A percentile compares a stretch with the other conserved stretches of the same genome.
Evolutionary conservation across 2,113 vertebrate species (phyloP).

Genomic region (Muntiacus muntjak): DNA sequence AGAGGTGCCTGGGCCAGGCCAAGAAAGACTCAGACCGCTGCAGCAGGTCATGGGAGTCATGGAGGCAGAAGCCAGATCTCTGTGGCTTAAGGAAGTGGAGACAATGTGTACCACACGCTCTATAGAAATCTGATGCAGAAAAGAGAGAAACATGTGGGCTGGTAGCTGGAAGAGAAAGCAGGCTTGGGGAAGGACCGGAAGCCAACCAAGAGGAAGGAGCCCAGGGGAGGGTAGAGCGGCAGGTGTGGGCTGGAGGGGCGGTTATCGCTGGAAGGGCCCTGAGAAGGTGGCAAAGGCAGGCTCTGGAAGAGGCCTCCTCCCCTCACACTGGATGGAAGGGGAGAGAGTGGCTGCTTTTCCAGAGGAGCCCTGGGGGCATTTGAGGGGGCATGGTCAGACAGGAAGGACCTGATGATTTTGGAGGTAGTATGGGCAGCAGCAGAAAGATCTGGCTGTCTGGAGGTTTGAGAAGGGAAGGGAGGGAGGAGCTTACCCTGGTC

Average conservation of each 20-base stretch:
- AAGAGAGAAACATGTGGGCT: not conserved
- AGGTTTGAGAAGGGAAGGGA: not conserved
- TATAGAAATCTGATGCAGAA: not conserved
- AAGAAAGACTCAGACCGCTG: not conserved
- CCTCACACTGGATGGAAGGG: not conserved
- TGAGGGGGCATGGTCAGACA: not conserved
- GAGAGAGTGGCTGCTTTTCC: not conserved
- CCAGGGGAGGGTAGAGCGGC: not conserved
- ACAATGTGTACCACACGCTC: fast-evolving
- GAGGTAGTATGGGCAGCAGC: not conserved
- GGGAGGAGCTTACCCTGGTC: not conserved
- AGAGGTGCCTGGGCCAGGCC: not conserved
- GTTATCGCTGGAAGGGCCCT: not conserved
- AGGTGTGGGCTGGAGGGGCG: not conserved
- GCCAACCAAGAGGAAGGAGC: not conserved
- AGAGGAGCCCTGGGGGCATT: not conserved
- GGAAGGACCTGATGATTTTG: not conserved
- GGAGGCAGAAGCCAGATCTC: not conserved
- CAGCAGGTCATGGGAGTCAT: not conserved
- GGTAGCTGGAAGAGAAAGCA: not conserved
- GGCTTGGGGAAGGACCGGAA: not conserved
- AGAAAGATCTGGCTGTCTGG: not conserved
- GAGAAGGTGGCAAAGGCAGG: not conserved
- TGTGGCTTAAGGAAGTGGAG: not conserved
- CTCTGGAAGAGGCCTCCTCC: not conserved